Evolutionary conservation across 2,888 invertebrate species (phyloP).

Genomic region (Tinea trinotella): DNA sequence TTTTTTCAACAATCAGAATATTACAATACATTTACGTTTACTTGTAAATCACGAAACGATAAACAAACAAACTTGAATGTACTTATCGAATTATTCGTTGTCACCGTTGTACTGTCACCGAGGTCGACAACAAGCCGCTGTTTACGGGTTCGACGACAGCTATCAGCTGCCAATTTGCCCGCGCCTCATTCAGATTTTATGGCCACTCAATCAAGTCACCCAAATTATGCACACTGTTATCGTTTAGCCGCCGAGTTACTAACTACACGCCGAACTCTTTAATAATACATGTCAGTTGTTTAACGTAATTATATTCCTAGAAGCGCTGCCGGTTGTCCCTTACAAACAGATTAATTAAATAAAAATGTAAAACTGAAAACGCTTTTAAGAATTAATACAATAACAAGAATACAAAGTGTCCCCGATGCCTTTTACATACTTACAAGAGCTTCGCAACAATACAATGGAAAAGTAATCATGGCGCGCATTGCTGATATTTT

Average conservation of each 20-base stretch:
- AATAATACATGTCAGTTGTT: conserved; percentile 18
- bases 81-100: background rate
- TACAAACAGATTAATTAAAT: background rate
- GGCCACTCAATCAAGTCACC: conserved; percentile 29
- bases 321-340: background rate
- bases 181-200: conserved; percentile 29
- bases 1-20: too few relatives aligned
- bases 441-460: background rate
- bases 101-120: conserved; percentile 7
- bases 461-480: conserved; percentile 5
- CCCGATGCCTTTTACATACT: background rate
- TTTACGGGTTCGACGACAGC: conserved; percentile 25
- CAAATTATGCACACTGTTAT: conserved; percentile 29
- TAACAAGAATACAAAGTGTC: conserved; percentile 5
- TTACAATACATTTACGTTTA: background rate
- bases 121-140: conserved; percentile 1
- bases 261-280: conserved; percentile 5
- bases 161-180: conserved; percentile 27
- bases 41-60: background rate
- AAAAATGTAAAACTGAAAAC: conserved; percentile 1
- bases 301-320: background rate
- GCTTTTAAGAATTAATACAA: conserved; percentile 3
- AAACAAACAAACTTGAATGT: background rate
- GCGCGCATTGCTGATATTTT: background rate
- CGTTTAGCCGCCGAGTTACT: conserved; percentile 7